Conservation (phyloP, 1,140 invertebrate species). For the Elysia chlorotica region DNA sequence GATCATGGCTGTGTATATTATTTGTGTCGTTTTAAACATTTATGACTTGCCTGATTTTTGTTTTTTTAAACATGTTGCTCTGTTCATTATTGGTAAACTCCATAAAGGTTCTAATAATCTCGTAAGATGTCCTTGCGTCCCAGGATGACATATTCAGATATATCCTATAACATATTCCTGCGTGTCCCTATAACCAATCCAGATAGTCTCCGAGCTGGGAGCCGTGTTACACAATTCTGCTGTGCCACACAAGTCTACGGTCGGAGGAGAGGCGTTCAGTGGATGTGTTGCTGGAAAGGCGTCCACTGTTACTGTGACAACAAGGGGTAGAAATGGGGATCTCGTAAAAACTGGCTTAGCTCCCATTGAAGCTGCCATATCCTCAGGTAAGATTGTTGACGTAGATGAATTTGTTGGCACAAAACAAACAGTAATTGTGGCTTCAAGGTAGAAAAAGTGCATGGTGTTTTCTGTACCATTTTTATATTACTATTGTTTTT, state of each 20-base stretch:
- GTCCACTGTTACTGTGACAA: slow-evolving; percentile 58
- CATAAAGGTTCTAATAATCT: too few species aligned
- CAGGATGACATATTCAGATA: too few species aligned
- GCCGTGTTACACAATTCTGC: slow-evolving; percentile 61
- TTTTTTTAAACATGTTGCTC: too few species aligned
- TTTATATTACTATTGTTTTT: neutral
- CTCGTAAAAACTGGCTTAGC: slow-evolving; percentile 56
- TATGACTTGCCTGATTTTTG: too few species aligned
- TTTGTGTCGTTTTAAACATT: too few species aligned
- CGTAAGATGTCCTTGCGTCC: too few species aligned
- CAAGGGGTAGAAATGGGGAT: slow-evolving; percentile 61
- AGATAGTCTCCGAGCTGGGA: slow-evolving; percentile 59
- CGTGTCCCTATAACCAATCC: too few species aligned
- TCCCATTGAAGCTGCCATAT: slow-evolving; percentile 34
- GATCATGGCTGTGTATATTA: too few species aligned
- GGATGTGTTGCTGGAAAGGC: slow-evolving; percentile 53
- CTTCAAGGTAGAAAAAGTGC: neutral
- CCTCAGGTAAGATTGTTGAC: slow-evolving; percentile 18
- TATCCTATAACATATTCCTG: too few species aligned
- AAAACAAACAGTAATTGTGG: neutral
- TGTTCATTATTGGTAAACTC: too few species aligned
- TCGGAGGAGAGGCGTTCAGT: slow-evolving; percentile 63
- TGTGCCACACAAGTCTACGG: slow-evolving; percentile 62
- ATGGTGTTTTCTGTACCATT: neutral
- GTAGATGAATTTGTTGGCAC: neutral